Base-by-base conservation (phyloP, 2,888 invertebrate genomes). In the Notodonta ziczac region DNA sequence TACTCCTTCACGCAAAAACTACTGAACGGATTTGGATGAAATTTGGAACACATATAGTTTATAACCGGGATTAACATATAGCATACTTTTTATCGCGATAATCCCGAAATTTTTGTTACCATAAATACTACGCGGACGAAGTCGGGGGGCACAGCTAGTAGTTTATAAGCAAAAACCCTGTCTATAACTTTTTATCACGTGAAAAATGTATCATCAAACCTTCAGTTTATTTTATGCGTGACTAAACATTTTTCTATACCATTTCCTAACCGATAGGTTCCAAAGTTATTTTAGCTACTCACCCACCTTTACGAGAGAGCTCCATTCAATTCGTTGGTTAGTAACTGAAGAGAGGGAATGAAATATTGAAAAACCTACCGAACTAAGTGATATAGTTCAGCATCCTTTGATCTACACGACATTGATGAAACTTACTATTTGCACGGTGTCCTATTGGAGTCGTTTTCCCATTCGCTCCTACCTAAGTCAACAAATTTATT, bases 401-500 rank as follows among this genome's bases (percentile, higher is more conserved):
- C 56, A 52, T 52, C 42, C 48, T 35, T 32, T 58, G 48, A 60
- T 51, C 53, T 16, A 16, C 16, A 58, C 62, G 32, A 57, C 60
- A 59, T 56, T 60, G 16, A 13, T 50, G 32, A 63, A 61, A 74
- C 55, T 58, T 67, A 12, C 58, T 71, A 71, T 71, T 71, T 76
- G 61, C 65, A 65, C 59, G 58, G 62, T 54, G 61, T 66, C 59
- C 59, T 67, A 57, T 61, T 66, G 68, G 59, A 66, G 65, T 71
- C 63, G 72, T 61, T 13, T 63, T 60, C 59, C 68, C 56, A 63
- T 66, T 65, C 64, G 57, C 53, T 65, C 74, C 77, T 74, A 76
- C 74, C 77, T 74, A 76, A 69, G 58, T 63, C 72, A 60, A 74
- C 61, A 71, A 53, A 59, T 55, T 59, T 61, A 63, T 56, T 68